Percentiles rank a stretch among this genome's conserved stretches.
Conservation (phyloP, 2,888 invertebrate species). For the Teleiodes luculella region DNA sequence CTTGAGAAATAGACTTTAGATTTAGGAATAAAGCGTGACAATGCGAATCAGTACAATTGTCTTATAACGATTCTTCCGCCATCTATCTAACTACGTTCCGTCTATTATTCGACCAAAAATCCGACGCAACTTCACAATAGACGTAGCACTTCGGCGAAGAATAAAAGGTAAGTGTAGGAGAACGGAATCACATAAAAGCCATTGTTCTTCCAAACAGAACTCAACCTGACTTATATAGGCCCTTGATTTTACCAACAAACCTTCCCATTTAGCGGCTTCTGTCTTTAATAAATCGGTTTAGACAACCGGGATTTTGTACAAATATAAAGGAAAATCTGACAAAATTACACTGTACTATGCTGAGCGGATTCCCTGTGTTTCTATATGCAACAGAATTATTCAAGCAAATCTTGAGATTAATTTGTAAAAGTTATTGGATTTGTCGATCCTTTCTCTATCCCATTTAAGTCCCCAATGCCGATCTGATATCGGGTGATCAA, state of each 20-base stretch:
- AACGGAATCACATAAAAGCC: conserved; percentile 35
- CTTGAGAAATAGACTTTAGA: no score
- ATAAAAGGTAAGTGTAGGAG: conserved; percentile 34
- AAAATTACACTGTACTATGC: no score
- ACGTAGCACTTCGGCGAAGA: conserved; percentile 31
- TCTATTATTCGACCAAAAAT: conserved; percentile 30
- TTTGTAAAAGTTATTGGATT: no score
- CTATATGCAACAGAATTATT: no score
- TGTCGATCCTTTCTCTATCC: not conserved
- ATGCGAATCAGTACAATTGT: no score
- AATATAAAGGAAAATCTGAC: no score
- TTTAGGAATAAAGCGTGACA: no score
- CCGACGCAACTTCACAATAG: conserved; percentile 40
- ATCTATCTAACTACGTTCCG: not conserved
- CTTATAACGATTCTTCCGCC: no score
- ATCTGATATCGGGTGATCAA: conserved; percentile 11
- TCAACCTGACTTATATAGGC: conserved; percentile 21
- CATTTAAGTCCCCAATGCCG: conserved; percentile 12
- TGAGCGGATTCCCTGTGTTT: no score
- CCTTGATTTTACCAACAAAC: not conserved
- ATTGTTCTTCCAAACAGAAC: conserved; percentile 37
- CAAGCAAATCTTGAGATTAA: no score
- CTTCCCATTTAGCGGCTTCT: not conserved
- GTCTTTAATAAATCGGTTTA: not conserved
- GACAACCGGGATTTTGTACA: no score